These are phyloP conservation scores for Syngnathus rostellatus DNA, from an alignment of 2,797 vertebrate genomes.

Conservation along the genomic window DNA sequence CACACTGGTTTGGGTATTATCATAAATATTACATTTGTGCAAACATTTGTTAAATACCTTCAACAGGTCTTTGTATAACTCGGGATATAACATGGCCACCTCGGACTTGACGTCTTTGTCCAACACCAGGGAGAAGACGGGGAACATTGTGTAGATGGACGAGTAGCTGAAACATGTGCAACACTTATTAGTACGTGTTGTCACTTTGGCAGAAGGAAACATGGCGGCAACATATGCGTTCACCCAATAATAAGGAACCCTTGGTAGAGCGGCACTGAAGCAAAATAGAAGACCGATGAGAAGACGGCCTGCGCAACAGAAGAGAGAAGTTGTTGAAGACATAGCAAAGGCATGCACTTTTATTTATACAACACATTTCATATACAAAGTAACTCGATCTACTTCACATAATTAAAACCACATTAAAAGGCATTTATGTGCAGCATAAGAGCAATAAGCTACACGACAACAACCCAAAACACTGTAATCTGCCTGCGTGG, in stretches of 20 bases:
- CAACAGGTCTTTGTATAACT: conserved; percentile 96
- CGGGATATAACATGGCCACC: conserved; percentile 96
- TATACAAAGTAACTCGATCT: no score
- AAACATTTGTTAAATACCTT: conserved; percentile 70
- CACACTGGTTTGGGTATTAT: not conserved
- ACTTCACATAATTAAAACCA: no score
- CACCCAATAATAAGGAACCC: conserved; percentile 97
- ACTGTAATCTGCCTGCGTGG: not conserved
- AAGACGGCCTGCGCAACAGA: conserved; percentile 80
- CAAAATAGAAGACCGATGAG: conserved; percentile 96
- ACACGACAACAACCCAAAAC: not conserved
- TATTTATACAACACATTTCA: no score
- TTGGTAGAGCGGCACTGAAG: conserved; percentile 95
- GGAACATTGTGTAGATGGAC: conserved; percentile 98
- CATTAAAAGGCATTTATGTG: no score
- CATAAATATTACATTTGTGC: not conserved
- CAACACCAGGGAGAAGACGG: conserved; percentile 94
- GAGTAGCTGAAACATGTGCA: conserved; percentile 75
- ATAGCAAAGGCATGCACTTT: no score
- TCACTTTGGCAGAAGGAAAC: not conserved
- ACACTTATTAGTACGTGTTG: not conserved
- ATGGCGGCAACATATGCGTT: conserved; percentile 40
- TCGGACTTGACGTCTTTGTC: conserved; percentile 98
- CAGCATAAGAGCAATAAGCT: no score
- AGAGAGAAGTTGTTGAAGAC: not conserved